Percentiles rank a stretch among this genome's conserved stretches.
Evolutionary conservation across 2,797 vertebrate genomes (phyloP).

Genomic region (Premnoplex brunnescens): DNA sequence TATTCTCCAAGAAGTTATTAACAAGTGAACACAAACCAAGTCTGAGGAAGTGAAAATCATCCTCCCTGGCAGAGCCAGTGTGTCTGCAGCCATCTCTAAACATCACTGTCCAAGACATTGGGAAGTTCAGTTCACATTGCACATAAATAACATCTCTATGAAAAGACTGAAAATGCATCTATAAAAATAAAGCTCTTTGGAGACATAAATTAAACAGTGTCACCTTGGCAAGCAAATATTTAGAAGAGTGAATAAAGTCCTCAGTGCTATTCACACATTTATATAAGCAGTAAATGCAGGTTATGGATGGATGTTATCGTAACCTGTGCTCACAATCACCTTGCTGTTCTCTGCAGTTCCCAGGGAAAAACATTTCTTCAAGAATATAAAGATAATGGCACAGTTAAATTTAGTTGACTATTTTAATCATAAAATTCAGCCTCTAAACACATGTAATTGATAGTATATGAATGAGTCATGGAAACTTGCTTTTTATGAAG

Average conservation of each 20-base stretch:
- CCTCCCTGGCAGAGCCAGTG: accelerated
- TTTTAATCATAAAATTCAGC: slow-evolving; percentile 47
- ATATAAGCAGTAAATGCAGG: not conserved
- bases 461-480: slow-evolving; percentile 29
- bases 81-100: not conserved
- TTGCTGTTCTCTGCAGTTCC: slow-evolving; percentile 1
- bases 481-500: slow-evolving; percentile 52
- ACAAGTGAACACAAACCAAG: not conserved
- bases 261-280: not conserved
- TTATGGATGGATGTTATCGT: not conserved
- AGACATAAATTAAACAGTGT: not conserved
- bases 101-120: not conserved
- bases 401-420: slow-evolving; percentile 52
- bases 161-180: not conserved
- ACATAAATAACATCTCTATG: not conserved
- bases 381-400: not conserved
- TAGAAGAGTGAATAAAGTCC: not conserved
- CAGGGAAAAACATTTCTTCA: not conserved
- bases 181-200: not conserved
- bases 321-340: not conserved
- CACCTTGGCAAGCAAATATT: slow-evolving; percentile 1
- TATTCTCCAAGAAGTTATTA: not conserved
- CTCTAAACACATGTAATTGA: slow-evolving; percentile 31
- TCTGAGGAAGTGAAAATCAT: not conserved
- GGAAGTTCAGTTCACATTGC: not conserved